A percentile compares a stretch with the other conserved stretches of the same genome.
Conservation (phyloP, 1,140 invertebrate genomes). For the Drosophila serrata region DNA sequence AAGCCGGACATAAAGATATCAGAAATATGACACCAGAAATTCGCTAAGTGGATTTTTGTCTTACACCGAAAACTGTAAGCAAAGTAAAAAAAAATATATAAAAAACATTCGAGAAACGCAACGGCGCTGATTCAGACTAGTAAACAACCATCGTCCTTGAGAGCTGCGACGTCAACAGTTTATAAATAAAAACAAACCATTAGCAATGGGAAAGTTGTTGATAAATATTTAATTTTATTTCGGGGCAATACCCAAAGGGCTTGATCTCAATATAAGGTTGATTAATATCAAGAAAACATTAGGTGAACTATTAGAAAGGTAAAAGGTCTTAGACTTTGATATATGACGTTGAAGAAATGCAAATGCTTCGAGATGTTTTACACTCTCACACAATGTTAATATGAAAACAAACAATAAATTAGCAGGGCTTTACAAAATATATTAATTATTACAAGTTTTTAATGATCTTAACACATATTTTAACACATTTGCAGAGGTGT, state of each 20-base stretch:
- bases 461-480: constrained; percentile 10
- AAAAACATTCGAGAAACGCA: constrained; percentile 21
- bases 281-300: constrained; percentile 23
- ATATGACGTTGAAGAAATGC: constrained; percentile 1
- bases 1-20: constrained; percentile 47
- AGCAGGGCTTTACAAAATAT: constrained; percentile 11
- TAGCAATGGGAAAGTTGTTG: constrained; percentile 50
- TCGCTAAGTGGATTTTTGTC: constrained; percentile 20
- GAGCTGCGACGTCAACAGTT: constrained; percentile 29
- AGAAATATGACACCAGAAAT: constrained; percentile 47
- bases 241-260: constrained; percentile 33
- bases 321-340: neutral
- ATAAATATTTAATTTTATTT: constrained; percentile 40
- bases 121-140: constrained; percentile 38
- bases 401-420: constrained; percentile 15
- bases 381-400: neutral
- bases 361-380: neutral
- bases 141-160: constrained; percentile 50
- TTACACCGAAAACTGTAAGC: constrained; percentile 27
- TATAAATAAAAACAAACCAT: constrained; percentile 51
- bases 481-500: constrained; percentile 11
- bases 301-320: constrained; percentile 16
- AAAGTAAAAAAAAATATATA: neutral
- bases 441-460: constrained; percentile 14
- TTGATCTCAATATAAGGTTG: constrained; percentile 15